These are phyloP conservation scores for Engraulis encrasicolus DNA, from an alignment of 2,113 vertebrate genomes.

Conservation along the genomic window DNA sequence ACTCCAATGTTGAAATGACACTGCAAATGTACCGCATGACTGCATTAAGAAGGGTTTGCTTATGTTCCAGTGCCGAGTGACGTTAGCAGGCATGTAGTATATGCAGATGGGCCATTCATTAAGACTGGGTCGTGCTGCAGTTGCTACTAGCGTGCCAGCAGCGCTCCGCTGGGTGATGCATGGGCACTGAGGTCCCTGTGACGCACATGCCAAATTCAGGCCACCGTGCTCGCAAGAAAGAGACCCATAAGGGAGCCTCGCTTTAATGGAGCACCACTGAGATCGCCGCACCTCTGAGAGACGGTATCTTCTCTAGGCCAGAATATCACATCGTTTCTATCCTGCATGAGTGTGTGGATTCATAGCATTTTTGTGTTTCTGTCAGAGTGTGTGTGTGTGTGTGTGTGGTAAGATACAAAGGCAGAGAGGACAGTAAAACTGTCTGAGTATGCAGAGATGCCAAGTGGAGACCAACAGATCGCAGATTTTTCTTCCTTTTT, in stretches of 20 bases:
- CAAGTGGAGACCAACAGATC: background rate
- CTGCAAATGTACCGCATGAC: too few relatives aligned
- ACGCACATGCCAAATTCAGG: background rate
- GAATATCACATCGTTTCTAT: background rate
- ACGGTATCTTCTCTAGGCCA: background rate
- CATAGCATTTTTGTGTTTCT: background rate
- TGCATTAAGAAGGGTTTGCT: too few relatives aligned
- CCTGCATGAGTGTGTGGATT: background rate
- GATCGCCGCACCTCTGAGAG: background rate
- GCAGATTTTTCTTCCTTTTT: background rate
- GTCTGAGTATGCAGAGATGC: conserved; percentile 8
- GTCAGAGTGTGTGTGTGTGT: background rate
- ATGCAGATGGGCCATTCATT: background rate
- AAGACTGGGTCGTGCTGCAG: background rate
- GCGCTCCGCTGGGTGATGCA: background rate
- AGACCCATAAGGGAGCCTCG: background rate
- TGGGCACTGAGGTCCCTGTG: background rate
- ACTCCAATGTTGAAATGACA: too few relatives aligned
- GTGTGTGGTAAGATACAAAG: background rate
- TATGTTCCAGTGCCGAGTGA: too few relatives aligned
- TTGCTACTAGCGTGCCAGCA: background rate
- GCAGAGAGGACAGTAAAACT: background rate
- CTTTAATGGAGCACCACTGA: background rate
- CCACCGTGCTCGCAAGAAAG: background rate
- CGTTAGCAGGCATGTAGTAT: too few relatives aligned